phyloP scores from a whole-genome alignment of 2,888 invertebrate species.

The Drosophila anomelani region DNA sequence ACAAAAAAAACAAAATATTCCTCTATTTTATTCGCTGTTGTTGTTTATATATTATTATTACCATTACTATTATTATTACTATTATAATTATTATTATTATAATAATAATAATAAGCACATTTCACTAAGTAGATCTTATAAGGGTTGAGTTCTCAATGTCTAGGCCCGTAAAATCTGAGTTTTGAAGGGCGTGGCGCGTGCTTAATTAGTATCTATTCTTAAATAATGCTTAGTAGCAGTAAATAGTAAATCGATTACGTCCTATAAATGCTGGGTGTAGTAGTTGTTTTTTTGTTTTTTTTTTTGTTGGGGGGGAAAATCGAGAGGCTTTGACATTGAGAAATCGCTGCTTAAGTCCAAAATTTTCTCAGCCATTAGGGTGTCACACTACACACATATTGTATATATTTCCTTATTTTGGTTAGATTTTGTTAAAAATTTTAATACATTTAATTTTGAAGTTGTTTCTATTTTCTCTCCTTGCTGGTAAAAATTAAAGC shows the following conservation, averaged over 20 bases:
- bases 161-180: conserved; percentile 25
- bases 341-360: conserved; percentile 55
- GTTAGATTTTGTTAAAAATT: background rate
- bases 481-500: background rate
- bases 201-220: conserved; percentile 20
- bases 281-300: background rate
- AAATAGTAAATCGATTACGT: conserved; percentile 25
- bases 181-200: conserved; percentile 22
- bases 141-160: conserved; percentile 43
- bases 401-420: background rate
- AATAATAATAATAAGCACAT: conserved; percentile 12
- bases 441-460: conserved; percentile 8
- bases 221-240: conserved; percentile 34
- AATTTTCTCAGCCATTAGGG: conserved; percentile 62
- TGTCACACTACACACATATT: conserved; percentile 34
- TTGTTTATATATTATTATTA: conserved; percentile 29
- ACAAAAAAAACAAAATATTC: conserved; percentile 16
- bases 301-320: conserved; percentile 1
- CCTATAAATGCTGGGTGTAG: conserved; percentile 33
- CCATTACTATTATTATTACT: conserved; percentile 7
- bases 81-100: background rate
- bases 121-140: conserved; percentile 29
- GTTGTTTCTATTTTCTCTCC: conserved; percentile 20
- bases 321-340: conserved; percentile 33
- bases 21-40: conserved; percentile 47